Evolutionary conservation across 1,140 invertebrate species (phyloP).

Genomic region (Aphaenogaster rudis): DNA sequence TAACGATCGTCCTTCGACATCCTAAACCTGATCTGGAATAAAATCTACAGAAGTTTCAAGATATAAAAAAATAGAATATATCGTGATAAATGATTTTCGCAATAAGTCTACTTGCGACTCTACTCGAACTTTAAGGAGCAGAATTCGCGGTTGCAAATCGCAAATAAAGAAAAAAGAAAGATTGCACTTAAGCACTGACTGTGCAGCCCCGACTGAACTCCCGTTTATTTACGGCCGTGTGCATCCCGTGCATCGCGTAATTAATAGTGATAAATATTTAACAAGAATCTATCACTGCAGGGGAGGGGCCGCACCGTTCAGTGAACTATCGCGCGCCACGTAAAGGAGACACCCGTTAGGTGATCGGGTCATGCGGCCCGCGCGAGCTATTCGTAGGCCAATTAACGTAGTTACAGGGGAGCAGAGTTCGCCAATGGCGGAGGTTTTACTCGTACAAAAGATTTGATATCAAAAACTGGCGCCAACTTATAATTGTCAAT

Average conservation of each 20-base stretch:
- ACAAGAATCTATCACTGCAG: conserved; percentile 31
- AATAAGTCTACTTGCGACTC: background rate
- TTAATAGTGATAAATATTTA: conserved; percentile 66
- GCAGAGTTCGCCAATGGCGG: conserved; percentile 70
- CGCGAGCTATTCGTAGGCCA: conserved; percentile 69
- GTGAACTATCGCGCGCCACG: conserved; percentile 23
- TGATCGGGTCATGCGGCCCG: conserved; percentile 60
- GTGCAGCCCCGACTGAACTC: background rate
- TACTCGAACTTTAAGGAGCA: background rate
- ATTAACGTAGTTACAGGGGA: conserved; percentile 76
- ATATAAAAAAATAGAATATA: background rate
- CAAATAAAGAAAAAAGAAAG: background rate
- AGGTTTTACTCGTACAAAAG: conserved; percentile 60
- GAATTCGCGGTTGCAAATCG: background rate
- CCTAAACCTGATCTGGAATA: background rate
- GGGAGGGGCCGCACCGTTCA: background rate
- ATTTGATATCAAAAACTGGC: too few species aligned
- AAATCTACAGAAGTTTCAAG: background rate
- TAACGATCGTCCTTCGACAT: background rate
- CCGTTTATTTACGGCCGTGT: background rate
- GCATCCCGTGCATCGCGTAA: background rate
- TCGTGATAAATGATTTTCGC: background rate
- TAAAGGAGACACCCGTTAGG: conserved; percentile 71
- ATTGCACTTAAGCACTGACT: background rate
- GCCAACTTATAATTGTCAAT: too few species aligned